Evolutionary conservation across 1,140 invertebrate genomes (phyloP).

Genomic region (Ridgeia piscesae): DNA sequence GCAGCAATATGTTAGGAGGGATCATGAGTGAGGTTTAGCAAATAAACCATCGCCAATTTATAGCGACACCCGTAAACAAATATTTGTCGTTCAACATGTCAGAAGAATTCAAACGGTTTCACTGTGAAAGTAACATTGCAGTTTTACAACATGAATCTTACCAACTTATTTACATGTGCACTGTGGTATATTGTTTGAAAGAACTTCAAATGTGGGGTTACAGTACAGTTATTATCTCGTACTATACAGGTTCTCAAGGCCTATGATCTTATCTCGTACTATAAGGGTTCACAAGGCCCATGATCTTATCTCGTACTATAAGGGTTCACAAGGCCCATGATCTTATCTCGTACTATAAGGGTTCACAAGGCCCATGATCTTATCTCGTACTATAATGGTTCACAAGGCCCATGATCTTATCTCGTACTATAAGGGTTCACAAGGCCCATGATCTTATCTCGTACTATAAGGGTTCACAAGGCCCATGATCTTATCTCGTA

Average conservation of each 20-base stretch:
- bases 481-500: too few relatives aligned
- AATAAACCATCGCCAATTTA: background rate
- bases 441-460: constrained; percentile 35
- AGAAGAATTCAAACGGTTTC: background rate
- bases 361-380: background rate
- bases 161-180: background rate
- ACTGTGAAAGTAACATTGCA: background rate
- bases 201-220: background rate
- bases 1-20: too few relatives aligned
- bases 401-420: constrained; percentile 42
- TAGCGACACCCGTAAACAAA: background rate
- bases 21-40: background rate
- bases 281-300: constrained; percentile 37
- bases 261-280: constrained; percentile 40
- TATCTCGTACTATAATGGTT: too few relatives aligned
- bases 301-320: constrained; percentile 40
- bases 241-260: constrained; percentile 43
- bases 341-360: constrained; percentile 36
- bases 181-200: background rate
- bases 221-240: background rate
- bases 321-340: constrained; percentile 44
- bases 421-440: constrained; percentile 38
- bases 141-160: background rate
- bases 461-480: constrained; percentile 43
- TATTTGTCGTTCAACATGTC: background rate